phyloP scores from a whole-genome alignment of 1,140 invertebrate species.

The Leptoteleia sp. region DNA sequence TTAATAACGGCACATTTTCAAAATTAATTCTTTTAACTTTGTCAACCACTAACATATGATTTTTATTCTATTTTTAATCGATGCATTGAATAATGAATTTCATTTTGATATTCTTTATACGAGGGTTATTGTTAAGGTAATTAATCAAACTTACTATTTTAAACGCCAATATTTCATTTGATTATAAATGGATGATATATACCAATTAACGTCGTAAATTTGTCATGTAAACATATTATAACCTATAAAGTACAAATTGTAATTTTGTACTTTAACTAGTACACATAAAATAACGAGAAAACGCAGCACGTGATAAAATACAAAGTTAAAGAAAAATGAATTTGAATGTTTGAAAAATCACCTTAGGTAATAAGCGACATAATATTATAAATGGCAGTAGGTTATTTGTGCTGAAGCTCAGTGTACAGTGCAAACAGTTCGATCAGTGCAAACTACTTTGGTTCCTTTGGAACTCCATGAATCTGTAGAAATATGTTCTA shows the following conservation, averaged over 20 bases:
- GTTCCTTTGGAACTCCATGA: constrained; percentile 37
- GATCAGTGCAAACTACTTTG: constrained; percentile 27
- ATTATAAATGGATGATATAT: too few species aligned
- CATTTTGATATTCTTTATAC: neutral
- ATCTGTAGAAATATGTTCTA: constrained; percentile 47
- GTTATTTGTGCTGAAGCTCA: constrained; percentile 68
- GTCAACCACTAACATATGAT: too few species aligned
- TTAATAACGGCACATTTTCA: too few species aligned
- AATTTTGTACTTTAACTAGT: too few species aligned
- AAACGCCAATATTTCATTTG: neutral
- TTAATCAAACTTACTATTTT: constrained; percentile 1
- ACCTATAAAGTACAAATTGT: too few species aligned
- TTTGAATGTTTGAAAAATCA: neutral
- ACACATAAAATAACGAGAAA: too few species aligned
- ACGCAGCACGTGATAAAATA: too few species aligned
- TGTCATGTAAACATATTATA: too few species aligned
- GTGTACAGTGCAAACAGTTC: constrained; percentile 16
- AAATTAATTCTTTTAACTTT: too few species aligned
- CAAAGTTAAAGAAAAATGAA: neutral
- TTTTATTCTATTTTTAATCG: constrained; percentile 6
- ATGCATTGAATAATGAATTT: neutral
- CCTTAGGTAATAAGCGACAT: neutral
- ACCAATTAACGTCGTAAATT: too few species aligned
- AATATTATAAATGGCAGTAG: constrained; percentile 69
- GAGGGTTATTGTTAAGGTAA: neutral